Conservation (phyloP, 2,888 invertebrate genomes). For the Augochlorella aurata region DNA sequence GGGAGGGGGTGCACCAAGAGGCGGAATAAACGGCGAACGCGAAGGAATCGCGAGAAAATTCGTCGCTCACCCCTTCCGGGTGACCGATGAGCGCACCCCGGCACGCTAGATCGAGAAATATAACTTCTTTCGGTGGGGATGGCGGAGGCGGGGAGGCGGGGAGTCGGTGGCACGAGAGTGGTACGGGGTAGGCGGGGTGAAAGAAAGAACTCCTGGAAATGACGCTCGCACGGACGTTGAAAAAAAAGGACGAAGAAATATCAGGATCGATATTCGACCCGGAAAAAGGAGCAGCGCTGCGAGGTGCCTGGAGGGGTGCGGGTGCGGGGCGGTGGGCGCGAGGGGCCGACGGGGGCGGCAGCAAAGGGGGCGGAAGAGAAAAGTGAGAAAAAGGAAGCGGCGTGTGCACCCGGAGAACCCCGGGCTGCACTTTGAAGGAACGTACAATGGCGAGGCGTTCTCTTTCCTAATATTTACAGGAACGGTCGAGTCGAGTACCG, state of each 20-base stretch:
- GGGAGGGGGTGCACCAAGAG: background rate
- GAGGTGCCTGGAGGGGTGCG: slow-evolving; percentile 19
- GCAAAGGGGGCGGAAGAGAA: slow-evolving; percentile 55
- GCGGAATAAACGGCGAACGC: slow-evolving; percentile 32
- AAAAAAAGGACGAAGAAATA: slow-evolving; percentile 71
- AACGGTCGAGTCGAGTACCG: slow-evolving; percentile 46
- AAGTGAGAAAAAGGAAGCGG: slow-evolving; percentile 70
- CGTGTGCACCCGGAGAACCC: slow-evolving; percentile 61
- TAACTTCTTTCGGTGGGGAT: slow-evolving; percentile 61
- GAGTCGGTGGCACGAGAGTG: slow-evolving; percentile 5
- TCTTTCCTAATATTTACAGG: slow-evolving; percentile 63
- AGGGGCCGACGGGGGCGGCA: slow-evolving; percentile 8
- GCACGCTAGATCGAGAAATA: slow-evolving; percentile 65
- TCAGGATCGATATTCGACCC: slow-evolving; percentile 75
- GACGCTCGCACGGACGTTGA: slow-evolving; percentile 67
- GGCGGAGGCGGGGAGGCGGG: background rate
- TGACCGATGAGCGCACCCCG: slow-evolving; percentile 50
- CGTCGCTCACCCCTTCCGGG: slow-evolving; percentile 16
- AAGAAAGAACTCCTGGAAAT: slow-evolving; percentile 67
- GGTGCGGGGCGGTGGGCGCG: slow-evolving; percentile 24
- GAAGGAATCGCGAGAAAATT: slow-evolving; percentile 53
- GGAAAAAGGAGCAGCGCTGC: slow-evolving; percentile 71
- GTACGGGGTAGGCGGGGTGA: slow-evolving; percentile 19
- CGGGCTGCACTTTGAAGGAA: slow-evolving; percentile 72
- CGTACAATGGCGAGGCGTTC: slow-evolving; percentile 66